Evolutionary conservation across 2,797 vertebrate genomes (phyloP), one percentile per base, ranked within the genome.

Genomic region (Tachyglossus aculeatus): DNA sequence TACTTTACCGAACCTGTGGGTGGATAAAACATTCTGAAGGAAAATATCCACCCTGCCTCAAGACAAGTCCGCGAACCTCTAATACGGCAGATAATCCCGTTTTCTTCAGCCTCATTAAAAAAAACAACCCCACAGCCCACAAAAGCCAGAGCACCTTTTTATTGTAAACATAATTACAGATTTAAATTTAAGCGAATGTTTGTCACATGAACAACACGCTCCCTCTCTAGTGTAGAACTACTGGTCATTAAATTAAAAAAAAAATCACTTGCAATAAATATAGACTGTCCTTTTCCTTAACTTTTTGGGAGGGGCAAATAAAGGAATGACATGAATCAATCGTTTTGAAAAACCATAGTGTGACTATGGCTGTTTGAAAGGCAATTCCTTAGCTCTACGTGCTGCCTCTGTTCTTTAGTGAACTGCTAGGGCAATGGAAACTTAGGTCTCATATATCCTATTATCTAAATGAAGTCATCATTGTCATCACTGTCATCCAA

Each of bases 141-240:
- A n/a, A n/a, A n/a, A n/a, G n/a, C n/a, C n/a, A n/a, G n/a, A n/a
- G n/a, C n/a, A n/a, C n/a, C n/a, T n/a, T n/a, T n/a, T 51, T 60
- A 55, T 74, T 68, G 69, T 37, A 83, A 72, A 71, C 64, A 67
- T 38, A 60, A 74, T 76, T 69, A 81, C 44, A 78, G 47, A 38
- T 39, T n/a, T n/a, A 69, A 64, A 54, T 31, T 50, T 27, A 68
- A 32, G 47, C 39, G 31, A 32, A 51, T 63, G 72, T 65, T 68
- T 67, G 22, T 51, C 58, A 43, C 27, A 68, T 36, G 47, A 56
- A 61, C 48, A 47, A 75, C 44, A 74, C 50, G 52, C n/a, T n/a
- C n/a, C n/a, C n/a, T n/a, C n/a, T n/a, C n/a, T n/a, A n/a, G n/a
- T n/a, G n/a, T n/a, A n/a, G n/a, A n/a, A n/a, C n/a, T n/a, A n/a